Evolutionary conservation across 2,797 vertebrate genomes (phyloP), one percentile per base, ranked within the genome.

Genomic region (Lophotriccus pileatus): DNA sequence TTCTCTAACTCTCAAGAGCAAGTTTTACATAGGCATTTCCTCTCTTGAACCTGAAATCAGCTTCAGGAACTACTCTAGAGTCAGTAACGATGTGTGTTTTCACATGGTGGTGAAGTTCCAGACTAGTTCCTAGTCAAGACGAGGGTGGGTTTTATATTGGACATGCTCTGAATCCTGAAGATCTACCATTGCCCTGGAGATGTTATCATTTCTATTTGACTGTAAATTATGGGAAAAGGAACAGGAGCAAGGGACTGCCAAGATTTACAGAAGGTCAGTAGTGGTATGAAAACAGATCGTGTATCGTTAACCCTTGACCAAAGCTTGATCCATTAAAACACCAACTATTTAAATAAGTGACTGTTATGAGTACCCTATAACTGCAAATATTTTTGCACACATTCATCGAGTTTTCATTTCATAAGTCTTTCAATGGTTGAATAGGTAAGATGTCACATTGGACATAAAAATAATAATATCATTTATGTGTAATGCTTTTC

Each of bases 401-500:
- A 4, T 63, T 89, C 13, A 25, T 12, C 52, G 20, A 74, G 34
- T 84, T 91, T 90, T 79, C 70, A 76, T 89, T 95, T 89, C 75
- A 68, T 47, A 62, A 53, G 7, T 18, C 58, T 77, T 87, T 83
- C 73, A 68, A 32, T 52, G 50, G 37, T 59, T 93, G 72, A 90
- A 73, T 30, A 74, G 55, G 47, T 36, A 69, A 85, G 56, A 74
- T 74, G 44, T 68, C 72, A 74, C 19, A 44, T 10, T 55, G 46
- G 36, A 21, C 59, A 87, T 74, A 95, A 94, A 91, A 81, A 89
- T 55, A 87, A 67, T 70, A 82, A 82, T 84, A 75, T 46, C 64
- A 84, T 43, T 88, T 89, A 46, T 13, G 23, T 63, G 39, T 34
- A 70, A 81, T 50, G 41, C 46, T 93, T 96, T 90, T 73, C 69